phyloP scores from a whole-genome alignment of 1,140 invertebrate species.

The Zaprionus lachaisei region DNA sequence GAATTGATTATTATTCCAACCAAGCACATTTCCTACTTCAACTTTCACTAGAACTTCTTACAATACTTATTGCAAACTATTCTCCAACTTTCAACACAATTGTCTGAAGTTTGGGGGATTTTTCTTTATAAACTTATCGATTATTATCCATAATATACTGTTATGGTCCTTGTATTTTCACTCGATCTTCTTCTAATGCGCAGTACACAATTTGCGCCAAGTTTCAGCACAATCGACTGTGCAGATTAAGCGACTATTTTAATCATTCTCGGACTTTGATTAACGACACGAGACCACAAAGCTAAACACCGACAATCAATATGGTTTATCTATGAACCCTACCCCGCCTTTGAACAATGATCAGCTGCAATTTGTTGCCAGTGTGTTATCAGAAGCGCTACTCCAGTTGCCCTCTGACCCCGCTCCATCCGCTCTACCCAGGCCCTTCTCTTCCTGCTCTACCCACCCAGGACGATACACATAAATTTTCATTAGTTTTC shows the following conservation, averaged over 20 bases:
- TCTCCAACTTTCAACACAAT: not conserved
- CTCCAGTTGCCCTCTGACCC: not conserved
- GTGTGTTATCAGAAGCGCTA: conserved; percentile 23
- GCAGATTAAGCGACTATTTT: conserved; percentile 1
- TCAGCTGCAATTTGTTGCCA: conserved; percentile 47
- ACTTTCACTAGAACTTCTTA: not conserved
- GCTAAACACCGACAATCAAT: conserved; percentile 26
- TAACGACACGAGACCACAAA: conserved; percentile 19
- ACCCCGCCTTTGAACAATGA: not conserved
- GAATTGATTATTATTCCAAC: not conserved
- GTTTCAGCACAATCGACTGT: conserved; percentile 8
- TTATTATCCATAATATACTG: not conserved
- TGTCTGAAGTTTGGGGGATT: not conserved
- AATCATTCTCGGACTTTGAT: conserved; percentile 14
- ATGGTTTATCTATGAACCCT: conserved; percentile 19
- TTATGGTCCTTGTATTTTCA: not conserved
- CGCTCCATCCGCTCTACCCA: not conserved
- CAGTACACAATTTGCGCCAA: not conserved
- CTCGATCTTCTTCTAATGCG: not conserved
- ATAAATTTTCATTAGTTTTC: conserved; percentile 54
- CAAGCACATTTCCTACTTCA: too few species aligned
- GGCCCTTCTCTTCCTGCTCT: not conserved
- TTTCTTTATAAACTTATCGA: not conserved
- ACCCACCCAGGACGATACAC: conserved; percentile 14
- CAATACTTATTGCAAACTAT: not conserved